Percentiles rank a stretch among this genome's conserved stretches.
Evolutionary conservation across 2,888 invertebrate species (phyloP).

Genomic region (Noctua pronuba): DNA sequence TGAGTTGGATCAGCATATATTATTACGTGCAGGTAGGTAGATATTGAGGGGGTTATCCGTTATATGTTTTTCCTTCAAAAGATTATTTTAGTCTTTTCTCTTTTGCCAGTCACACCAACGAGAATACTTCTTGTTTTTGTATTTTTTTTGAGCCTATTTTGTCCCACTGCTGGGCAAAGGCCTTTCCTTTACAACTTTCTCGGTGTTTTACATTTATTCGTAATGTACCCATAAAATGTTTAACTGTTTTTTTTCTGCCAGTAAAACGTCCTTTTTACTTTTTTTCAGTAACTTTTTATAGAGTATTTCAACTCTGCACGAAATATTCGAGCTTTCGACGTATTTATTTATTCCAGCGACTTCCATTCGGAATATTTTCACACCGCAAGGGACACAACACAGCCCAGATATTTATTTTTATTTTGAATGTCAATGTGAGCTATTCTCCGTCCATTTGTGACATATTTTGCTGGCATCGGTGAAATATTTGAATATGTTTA

Average conservation of each 20-base stretch:
- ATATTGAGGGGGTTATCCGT: not conserved
- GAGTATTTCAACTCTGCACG: slow-evolving; percentile 6
- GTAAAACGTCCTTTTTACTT: not conserved
- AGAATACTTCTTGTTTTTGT: not conserved
- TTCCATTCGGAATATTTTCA: slow-evolving; percentile 52
- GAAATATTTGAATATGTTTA: slow-evolving; percentile 40
- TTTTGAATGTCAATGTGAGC: slow-evolving; percentile 43
- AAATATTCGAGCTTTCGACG: slow-evolving; percentile 18
- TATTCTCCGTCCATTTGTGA: slow-evolving; percentile 43
- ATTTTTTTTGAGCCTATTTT: not conserved
- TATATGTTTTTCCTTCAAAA: not conserved
- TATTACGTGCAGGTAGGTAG: slow-evolving; percentile 11
- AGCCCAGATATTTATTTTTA: slow-evolving; percentile 49
- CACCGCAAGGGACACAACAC: slow-evolving; percentile 31
- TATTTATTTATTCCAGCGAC: slow-evolving; percentile 34
- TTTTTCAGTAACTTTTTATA: slow-evolving; percentile 4
- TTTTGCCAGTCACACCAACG: not conserved
- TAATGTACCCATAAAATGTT: too few species aligned
- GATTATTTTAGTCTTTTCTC: not conserved
- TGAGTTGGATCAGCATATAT: slow-evolving; percentile 40
- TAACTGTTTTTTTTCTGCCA: not conserved
- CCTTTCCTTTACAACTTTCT: too few species aligned
- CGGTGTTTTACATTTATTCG: too few species aligned
- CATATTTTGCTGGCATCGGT: slow-evolving; percentile 37
- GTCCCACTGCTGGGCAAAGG: too few species aligned